Base-by-base conservation (phyloP, 2,113 vertebrate genomes). In the Ceyx cyanopectus region DNA sequence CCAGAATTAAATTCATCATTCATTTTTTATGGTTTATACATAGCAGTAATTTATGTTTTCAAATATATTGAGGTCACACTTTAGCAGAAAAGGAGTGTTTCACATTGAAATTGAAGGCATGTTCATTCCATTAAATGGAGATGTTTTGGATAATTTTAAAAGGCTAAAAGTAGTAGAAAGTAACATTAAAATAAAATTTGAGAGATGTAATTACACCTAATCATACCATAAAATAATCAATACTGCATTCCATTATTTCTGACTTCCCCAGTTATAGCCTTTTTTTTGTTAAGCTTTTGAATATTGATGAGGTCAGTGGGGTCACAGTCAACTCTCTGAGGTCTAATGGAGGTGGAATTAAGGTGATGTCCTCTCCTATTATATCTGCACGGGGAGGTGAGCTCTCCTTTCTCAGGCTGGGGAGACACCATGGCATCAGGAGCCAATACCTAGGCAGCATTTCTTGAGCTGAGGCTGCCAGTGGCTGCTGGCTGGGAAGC, bases 201-300 rank as follows among this genome's bases (percentile, higher is more conserved):
- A 98, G 98, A 98, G 97, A 98, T 98, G 98, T 98, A 98, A 98
- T 98, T 98, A 98, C 98, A 97, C 96, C 97, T 98, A 98, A 98
- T 98, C 97, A 92, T 98, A 97, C 98, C 97, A 98, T 98, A 98
- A 98, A 98, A 98, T 98, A 98, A 98, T 98, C 98, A 98, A 98
- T 98, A 98, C 97, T 89, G 97, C 97, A 98, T 98, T 98, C 97
- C 97, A 98, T 98, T 98, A 98, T 98, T 98, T 97, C 98, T 97
- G 98, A 98, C 97, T 98, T 98, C 95, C 95, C 96, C 89, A 92
- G 98, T 98, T 98, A 98, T 97, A 97, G 97, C 97, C 94, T 98
- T 98, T 96, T 98, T 98, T 98, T 97, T 97, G 95, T 97, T 97
- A 97, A 97, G 97, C 97, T 97, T 97, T 96, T 98, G 98, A 98